Evolutionary conservation across 2,888 invertebrate species (phyloP).

Genomic region (Standfussiana lucernea): DNA sequence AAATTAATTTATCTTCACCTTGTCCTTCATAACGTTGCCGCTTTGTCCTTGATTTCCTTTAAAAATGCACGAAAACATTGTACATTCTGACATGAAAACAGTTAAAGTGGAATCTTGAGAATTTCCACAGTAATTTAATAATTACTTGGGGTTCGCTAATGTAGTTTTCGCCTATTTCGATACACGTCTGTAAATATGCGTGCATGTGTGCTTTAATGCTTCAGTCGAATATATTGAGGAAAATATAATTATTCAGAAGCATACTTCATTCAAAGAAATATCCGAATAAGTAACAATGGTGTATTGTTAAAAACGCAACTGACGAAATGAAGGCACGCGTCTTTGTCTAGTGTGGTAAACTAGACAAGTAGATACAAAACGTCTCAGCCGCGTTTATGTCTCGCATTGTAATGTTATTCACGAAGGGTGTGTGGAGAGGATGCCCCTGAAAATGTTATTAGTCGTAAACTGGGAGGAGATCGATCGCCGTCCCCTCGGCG

Average conservation of each 20-base stretch:
- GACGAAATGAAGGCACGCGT: conserved; percentile 15
- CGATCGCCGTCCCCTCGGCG: conserved; percentile 86
- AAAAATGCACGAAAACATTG: conserved; percentile 5
- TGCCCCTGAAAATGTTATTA: conserved; percentile 83
- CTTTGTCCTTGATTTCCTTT: conserved; percentile 37
- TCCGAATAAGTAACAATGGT: conserved; percentile 11
- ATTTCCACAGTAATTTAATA: conserved; percentile 52
- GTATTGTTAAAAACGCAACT: conserved; percentile 14
- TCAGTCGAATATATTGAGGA: conserved; percentile 27
- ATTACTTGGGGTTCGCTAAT: conserved; percentile 31
- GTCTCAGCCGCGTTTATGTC: conserved; percentile 16
- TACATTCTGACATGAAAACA: conserved; percentile 44
- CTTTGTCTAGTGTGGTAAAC: conserved; percentile 23
- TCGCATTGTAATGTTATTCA: conserved; percentile 54
- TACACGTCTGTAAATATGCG: conserved; percentile 25
- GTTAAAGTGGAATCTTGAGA: conserved; percentile 32
- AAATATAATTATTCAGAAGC: conserved; percentile 19
- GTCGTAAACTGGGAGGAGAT: conserved; percentile 83
- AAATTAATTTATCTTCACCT: conserved; percentile 29
- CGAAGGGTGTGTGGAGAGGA: conserved; percentile 66
- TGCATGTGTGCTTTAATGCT: conserved; percentile 15
- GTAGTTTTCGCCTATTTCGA: conserved; percentile 45
- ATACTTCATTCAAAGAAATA: conserved; percentile 24
- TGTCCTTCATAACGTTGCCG: conserved; percentile 22
- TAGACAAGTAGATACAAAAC: conserved; percentile 29